phyloP scores from a whole-genome alignment of 2,797 vertebrate species.

The Crenuchus spilurus region DNA sequence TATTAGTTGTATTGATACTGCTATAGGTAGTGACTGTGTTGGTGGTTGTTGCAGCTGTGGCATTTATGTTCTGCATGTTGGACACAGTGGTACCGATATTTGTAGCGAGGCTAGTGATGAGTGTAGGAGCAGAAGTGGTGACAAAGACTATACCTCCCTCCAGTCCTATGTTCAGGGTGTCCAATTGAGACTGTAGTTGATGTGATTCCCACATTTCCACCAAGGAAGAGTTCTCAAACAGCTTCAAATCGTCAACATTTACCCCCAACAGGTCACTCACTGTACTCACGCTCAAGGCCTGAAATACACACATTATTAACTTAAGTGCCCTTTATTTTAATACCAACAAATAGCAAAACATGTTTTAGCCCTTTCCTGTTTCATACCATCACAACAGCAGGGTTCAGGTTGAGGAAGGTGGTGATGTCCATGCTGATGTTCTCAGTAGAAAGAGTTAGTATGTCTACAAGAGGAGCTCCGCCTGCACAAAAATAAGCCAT shows the following conservation, averaged over 20 bases:
- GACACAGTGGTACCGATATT: background rate
- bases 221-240: conserved; percentile 69
- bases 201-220: conserved; percentile 53
- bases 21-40: too few species aligned
- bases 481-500: conserved; percentile 50
- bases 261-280: conserved; percentile 60
- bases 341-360: background rate
- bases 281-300: conserved; percentile 63
- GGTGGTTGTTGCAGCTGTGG: too few species aligned
- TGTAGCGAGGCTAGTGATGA: background rate
- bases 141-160: conserved; percentile 31
- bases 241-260: conserved; percentile 61
- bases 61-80: too few species aligned
- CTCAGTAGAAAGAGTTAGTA: conserved; percentile 54
- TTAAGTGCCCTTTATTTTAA: conserved; percentile 23
- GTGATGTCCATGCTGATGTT: conserved; percentile 65
- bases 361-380: too few species aligned
- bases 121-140: background rate
- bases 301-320: conserved; percentile 6
- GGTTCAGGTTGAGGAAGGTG: conserved; percentile 61
- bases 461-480: conserved; percentile 61
- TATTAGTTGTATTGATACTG: too few species aligned
- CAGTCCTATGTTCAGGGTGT: conserved; percentile 57
- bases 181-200: conserved; percentile 56
- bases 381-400: conserved; percentile 58